phyloP scores from a whole-genome alignment of 2,113 vertebrate species.

The Cephalopholis sonnerati region DNA sequence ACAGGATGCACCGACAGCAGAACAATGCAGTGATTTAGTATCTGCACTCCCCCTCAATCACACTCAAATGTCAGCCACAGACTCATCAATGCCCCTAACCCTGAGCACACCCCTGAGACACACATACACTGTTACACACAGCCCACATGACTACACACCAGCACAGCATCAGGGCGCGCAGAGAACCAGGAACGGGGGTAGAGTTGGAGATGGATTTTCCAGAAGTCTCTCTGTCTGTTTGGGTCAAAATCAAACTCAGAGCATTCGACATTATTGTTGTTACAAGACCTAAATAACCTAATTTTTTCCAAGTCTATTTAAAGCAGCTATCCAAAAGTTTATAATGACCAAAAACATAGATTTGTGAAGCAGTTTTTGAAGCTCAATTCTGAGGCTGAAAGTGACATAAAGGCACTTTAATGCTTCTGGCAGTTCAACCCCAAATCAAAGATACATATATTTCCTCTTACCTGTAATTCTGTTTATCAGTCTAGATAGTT shows the following conservation, averaged over 20 bases:
- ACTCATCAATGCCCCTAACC: constrained; percentile 73
- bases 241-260: constrained; percentile 32
- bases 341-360: neutral
- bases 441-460: no score
- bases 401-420: no score
- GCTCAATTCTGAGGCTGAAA: neutral
- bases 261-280: neutral
- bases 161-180: constrained; percentile 18
- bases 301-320: neutral
- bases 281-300: neutral
- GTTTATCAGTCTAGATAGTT: no score
- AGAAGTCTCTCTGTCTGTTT: constrained; percentile 26
- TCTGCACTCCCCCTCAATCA: constrained; percentile 69
- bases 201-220: constrained; percentile 42
- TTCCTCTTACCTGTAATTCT: no score
- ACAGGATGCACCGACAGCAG: constrained; percentile 63
- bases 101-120: constrained; percentile 67
- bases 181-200: constrained; percentile 5
- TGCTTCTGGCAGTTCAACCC: no score
- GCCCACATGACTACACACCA: constrained; percentile 54
- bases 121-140: constrained; percentile 40
- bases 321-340: neutral
- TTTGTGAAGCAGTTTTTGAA: neutral
- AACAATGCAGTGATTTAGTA: constrained; percentile 78
- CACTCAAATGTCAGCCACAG: constrained; percentile 78